Evolutionary conservation across 2,113 vertebrate species (phyloP).

Genomic region (Lepisosteus oculatus): DNA sequence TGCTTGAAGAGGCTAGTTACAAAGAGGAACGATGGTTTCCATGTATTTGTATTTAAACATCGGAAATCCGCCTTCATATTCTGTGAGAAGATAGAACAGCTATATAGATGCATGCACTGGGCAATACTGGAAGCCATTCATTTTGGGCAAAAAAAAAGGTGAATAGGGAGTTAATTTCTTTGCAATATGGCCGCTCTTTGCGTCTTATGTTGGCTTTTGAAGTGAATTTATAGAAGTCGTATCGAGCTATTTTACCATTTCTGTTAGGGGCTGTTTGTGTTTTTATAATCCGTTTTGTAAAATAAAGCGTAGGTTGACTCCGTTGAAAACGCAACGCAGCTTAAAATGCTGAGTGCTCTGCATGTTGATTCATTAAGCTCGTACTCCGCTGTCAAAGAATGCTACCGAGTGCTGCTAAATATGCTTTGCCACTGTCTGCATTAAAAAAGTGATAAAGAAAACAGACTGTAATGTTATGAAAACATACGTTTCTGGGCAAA

Average conservation of each 20-base stretch:
- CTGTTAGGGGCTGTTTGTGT: background rate
- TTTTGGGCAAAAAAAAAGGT: conserved; percentile 46
- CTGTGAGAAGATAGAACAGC: no score
- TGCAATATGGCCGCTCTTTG: conserved; percentile 65
- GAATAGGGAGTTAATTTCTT: conserved; percentile 55
- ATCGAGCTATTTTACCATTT: background rate
- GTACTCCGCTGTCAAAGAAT: conserved; percentile 3
- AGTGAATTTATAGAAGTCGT: conserved; percentile 22
- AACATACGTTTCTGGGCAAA: no score
- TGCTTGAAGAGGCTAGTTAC: background rate
- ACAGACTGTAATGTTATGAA: no score
- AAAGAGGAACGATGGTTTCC: no score
- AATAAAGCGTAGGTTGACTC: background rate
- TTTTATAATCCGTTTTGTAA: background rate
- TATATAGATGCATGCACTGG: background rate
- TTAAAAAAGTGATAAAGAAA: no score
- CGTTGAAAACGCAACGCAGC: conserved; percentile 5
- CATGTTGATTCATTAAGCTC: background rate
- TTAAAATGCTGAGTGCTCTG: conserved; percentile 1
- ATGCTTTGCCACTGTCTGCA: no score
- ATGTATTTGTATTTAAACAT: no score
- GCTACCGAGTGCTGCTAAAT: no score
- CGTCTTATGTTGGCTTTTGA: conserved; percentile 37
- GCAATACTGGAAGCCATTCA: conserved; percentile 24
- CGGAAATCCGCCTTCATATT: no score